phyloP scores from a whole-genome alignment of 2,888 invertebrate genomes.

The Stictocephala bisonia region DNA sequence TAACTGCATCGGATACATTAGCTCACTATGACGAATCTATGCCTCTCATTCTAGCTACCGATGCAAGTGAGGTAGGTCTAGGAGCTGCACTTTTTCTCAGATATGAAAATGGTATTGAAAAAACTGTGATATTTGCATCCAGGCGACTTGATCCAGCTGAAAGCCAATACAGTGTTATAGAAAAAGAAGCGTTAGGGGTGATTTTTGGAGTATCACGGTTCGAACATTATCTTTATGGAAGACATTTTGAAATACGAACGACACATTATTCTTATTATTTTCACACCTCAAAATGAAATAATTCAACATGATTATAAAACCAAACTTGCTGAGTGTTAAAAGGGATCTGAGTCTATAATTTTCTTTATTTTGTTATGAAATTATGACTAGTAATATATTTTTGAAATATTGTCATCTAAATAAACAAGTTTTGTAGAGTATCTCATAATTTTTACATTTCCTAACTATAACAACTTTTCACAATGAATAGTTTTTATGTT shows the following conservation, averaged over 20 bases:
- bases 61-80: conserved; percentile 25
- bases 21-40: conserved; percentile 13
- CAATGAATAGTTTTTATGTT: no score
- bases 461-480: no score
- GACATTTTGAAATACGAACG: conserved; percentile 3
- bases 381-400: no score
- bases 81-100: conserved; percentile 30
- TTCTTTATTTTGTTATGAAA: no score
- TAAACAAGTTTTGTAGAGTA: no score
- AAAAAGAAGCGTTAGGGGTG: conserved; percentile 9
- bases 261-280: no score
- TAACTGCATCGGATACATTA: background rate
- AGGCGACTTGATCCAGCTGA: background rate
- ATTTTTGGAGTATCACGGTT: conserved; percentile 14
- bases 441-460: no score
- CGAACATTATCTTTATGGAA: conserved; percentile 10
- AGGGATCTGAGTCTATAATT: no score
- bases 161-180: conserved; percentile 28
- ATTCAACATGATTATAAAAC: no score
- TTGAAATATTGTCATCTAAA: no score
- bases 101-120: conserved; percentile 23
- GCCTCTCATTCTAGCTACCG: conserved; percentile 15
- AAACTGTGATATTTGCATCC: conserved; percentile 18
- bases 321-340: no score
- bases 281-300: no score